These are phyloP conservation scores for Congeria kusceri DNA, from an alignment of 2,888 invertebrate genomes.

Conservation along the genomic window DNA sequence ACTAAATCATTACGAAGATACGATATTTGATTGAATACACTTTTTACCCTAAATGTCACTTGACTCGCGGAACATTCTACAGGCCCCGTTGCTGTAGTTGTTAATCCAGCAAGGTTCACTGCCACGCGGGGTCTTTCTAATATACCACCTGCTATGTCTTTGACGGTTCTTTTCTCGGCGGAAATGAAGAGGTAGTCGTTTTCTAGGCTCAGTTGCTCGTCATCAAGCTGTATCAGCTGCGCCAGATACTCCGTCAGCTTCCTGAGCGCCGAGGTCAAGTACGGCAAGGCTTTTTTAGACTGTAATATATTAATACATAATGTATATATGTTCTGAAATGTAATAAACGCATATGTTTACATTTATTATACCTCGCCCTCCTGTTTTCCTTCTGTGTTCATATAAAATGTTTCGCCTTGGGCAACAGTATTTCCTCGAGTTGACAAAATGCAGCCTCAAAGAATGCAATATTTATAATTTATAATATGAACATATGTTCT, in stretches of 20 bases:
- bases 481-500: no score
- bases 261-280: slow-evolving; percentile 37
- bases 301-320: slow-evolving; percentile 36
- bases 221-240: slow-evolving; percentile 30
- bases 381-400: no score
- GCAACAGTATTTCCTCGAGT: no score
- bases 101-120: slow-evolving; percentile 34
- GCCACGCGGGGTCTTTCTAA: slow-evolving; percentile 36
- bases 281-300: slow-evolving; percentile 50
- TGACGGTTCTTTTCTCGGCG: slow-evolving; percentile 36
- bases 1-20: no score
- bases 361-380: no score
- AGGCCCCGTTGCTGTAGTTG: slow-evolving; percentile 9
- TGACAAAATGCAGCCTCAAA: no score
- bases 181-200: slow-evolving; percentile 55
- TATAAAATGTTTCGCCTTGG: no score
- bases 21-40: no score
- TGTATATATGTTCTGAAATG: no score
- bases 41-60: slow-evolving; percentile 37
- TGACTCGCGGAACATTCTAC: slow-evolving; percentile 29
- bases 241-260: slow-evolving; percentile 39
- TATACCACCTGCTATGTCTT: slow-evolving; percentile 9
- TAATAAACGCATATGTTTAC: no score
- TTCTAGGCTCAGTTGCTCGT: slow-evolving; percentile 37
- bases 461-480: no score